phyloP scores from a whole-genome alignment of 2,113 vertebrate species.

The Dendrocopos noguchii region DNA sequence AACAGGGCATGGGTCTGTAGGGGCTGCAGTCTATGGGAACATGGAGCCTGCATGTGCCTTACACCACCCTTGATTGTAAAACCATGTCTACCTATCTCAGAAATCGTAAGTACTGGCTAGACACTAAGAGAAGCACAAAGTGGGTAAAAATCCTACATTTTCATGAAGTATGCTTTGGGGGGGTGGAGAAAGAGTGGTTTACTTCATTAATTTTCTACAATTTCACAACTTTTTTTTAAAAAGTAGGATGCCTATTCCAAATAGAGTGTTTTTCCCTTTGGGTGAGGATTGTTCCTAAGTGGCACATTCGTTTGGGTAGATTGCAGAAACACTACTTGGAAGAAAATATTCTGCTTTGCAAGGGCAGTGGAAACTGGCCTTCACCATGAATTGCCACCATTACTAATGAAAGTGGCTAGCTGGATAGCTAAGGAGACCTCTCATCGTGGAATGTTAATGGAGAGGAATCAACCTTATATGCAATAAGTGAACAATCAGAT shows the following conservation, averaged over 20 bases:
- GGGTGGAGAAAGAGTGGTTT: neutral
- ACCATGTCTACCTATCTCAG: neutral
- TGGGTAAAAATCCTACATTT: neutral
- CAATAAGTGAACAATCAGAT: constrained; percentile 67
- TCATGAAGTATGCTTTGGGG: neutral
- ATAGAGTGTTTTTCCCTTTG: neutral
- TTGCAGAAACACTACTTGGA: neutral
- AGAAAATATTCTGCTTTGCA: neutral
- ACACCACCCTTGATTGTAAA: neutral
- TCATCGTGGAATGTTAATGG: constrained; percentile 62
- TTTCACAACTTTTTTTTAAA: constrained; percentile 7
- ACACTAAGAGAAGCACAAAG: neutral
- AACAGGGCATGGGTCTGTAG: neutral
- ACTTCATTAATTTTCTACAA: neutral
- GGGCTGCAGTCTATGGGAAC: neutral
- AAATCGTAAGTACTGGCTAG: neutral
- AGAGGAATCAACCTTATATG: constrained; percentile 55
- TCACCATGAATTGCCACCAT: constrained; percentile 2
- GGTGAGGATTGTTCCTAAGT: neutral
- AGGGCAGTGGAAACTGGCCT: constrained; percentile 25
- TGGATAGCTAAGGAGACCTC: constrained; percentile 59
- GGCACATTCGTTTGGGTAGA: neutral
- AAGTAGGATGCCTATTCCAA: neutral
- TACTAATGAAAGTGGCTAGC: constrained; percentile 63
- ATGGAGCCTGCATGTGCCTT: neutral